Conservation (phyloP, 2,113 vertebrate genomes). For the Psilopsiagon aurifrons region DNA sequence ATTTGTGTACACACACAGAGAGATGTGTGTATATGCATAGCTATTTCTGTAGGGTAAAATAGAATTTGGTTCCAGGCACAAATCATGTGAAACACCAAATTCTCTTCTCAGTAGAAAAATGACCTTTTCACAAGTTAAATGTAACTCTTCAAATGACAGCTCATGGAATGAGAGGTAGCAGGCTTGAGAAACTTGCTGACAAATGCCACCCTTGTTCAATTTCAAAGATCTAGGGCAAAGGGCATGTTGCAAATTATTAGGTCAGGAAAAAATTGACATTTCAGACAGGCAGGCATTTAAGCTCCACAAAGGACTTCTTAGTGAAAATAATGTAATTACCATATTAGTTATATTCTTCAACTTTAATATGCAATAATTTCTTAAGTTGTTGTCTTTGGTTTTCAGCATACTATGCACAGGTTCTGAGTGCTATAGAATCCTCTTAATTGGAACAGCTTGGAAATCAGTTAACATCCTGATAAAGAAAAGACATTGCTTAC, state of each 20-base stretch:
- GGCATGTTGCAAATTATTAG: background rate
- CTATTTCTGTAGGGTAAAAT: background rate
- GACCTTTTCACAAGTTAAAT: constrained; percentile 55
- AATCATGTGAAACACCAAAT: background rate
- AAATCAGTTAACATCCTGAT: background rate
- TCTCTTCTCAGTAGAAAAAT: constrained; percentile 9
- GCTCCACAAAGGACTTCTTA: background rate
- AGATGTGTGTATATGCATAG: background rate
- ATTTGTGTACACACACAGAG: rapidly evolving
- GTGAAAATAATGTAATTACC: background rate
- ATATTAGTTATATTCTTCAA: background rate
- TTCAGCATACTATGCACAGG: background rate
- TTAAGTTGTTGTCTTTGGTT: background rate
- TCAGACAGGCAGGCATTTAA: constrained; percentile 2
- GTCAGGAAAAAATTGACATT: constrained; percentile 9
- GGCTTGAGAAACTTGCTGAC: constrained; percentile 51
- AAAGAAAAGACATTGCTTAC: background rate
- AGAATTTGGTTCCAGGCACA: constrained; percentile 25
- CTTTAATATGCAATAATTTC: background rate
- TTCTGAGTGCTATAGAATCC: background rate
- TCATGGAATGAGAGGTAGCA: constrained; percentile 39
- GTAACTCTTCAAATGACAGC: constrained; percentile 47
- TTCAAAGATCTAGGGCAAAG: constrained; percentile 46
- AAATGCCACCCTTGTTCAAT: constrained; percentile 55
- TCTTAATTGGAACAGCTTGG: background rate